Evolutionary conservation across 2,888 invertebrate species (phyloP), one percentile per base, ranked within the genome.

Genomic region (Doris montereyensis): DNA sequence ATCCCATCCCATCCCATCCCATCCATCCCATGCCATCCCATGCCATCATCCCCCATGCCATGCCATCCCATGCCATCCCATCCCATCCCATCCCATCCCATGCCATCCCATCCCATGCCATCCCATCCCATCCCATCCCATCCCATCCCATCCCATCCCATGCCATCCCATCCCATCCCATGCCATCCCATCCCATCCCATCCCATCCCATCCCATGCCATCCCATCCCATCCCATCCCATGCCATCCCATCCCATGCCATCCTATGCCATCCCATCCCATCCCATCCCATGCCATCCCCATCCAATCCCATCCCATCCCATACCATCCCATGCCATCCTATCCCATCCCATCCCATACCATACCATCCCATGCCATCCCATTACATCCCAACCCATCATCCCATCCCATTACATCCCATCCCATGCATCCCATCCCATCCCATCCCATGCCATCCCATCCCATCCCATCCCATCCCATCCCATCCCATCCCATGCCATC

Each of bases 301-400:
- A 0, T 10, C 78, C 67, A 78, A 67, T 28, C 73, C 77, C 8
- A 57, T 35, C 71, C 71, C 71, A 71, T 71, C 71, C 70, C 71
- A 71, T 71, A 32, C 41, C 71, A 71, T 35, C 35, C 71, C 79
- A 79, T 79, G 21, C 71, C 75, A 52, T 77, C 41, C 74, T 75
- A 79, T 75, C 79, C 75, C 79, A 75, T 76, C 75, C 74, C 79
- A 79, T 76, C 70, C 74, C 78, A 78, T 67, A 65, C 70, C 75
- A 76, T 76, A 17, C 75, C 79, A 79, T 76, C 68, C 75, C 74
- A 72, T 76, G 75, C 75, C 79, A 74, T 79, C 75, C 70, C 79
- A 71, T 78, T 67, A 41, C 78, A 68, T 68, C 68, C 68, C 32
- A 68, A 32, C 32, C 4, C 5, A 10, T 10, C 68, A 68, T 68